Percentiles rank a stretch among this genome's conserved stretches.
Conservation (phyloP, 2,113 vertebrate genomes). For the Talpa occidentalis region DNA sequence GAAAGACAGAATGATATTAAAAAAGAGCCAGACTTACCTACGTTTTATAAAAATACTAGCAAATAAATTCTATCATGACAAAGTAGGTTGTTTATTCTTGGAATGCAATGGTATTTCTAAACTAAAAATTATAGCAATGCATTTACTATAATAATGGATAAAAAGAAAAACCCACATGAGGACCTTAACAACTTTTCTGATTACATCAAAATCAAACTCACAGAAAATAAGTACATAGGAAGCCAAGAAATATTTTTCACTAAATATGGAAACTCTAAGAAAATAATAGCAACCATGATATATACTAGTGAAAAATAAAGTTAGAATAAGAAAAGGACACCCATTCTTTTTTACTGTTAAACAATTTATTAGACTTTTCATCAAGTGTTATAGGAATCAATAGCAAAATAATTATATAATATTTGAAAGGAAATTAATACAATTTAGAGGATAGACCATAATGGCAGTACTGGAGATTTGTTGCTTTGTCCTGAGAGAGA, state of each 20-base stretch:
- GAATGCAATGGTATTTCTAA: background rate
- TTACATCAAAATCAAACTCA: slow-evolving; percentile 11
- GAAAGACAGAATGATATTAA: no score
- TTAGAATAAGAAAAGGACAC: background rate
- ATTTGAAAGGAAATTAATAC: slow-evolving; percentile 1
- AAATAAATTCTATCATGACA: background rate
- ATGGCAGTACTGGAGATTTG: no score
- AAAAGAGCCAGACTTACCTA: background rate
- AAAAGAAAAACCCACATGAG: background rate
- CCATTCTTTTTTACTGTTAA: background rate
- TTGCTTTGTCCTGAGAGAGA: no score
- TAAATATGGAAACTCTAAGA: background rate
- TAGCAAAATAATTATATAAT: background rate
- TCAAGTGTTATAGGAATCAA: background rate
- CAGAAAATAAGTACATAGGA: background rate
- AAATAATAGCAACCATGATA: background rate
- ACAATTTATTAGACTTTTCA: background rate
- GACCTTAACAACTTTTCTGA: background rate
- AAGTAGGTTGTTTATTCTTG: background rate
- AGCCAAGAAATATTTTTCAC: background rate
- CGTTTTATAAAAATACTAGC: background rate
- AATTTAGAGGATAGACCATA: no score
- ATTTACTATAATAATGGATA: background rate
- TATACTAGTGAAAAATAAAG: background rate
- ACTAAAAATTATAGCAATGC: background rate